phyloP scores from a whole-genome alignment of 2,888 invertebrate species.

The Nezara viridula region DNA sequence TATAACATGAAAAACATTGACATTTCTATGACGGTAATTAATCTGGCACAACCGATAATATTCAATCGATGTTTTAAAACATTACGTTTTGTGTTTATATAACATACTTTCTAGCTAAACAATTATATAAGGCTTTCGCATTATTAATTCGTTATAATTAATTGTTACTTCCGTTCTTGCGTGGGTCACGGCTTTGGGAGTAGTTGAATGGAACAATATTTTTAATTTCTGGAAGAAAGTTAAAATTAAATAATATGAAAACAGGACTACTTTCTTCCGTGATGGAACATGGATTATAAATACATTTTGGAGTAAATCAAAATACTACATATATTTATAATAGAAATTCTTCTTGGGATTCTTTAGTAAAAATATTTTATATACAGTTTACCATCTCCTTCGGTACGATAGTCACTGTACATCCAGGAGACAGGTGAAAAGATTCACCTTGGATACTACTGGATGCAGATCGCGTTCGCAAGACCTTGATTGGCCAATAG shows the following conservation, averaged over 20 bases:
- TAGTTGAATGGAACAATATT: background rate
- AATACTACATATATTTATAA: too few relatives aligned
- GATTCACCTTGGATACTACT: background rate
- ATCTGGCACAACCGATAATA: too few relatives aligned
- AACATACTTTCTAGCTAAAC: background rate
- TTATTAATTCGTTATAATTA: background rate
- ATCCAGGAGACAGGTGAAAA: background rate
- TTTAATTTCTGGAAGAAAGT: too few relatives aligned
- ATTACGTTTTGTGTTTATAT: background rate
- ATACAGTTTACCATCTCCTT: background rate
- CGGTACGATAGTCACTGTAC: background rate
- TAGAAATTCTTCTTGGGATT: too few relatives aligned
- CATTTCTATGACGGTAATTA: too few relatives aligned
- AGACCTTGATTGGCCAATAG: conserved; percentile 14
- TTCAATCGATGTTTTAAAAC: too few relatives aligned
- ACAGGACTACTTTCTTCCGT: too few relatives aligned
- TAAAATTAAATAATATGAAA: too few relatives aligned
- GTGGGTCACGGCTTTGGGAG: background rate
- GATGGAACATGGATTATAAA: too few relatives aligned
- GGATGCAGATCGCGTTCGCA: background rate
- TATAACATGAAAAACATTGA: too few relatives aligned
- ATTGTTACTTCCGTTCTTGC: background rate
- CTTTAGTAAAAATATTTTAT: too few relatives aligned
- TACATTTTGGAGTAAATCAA: too few relatives aligned
- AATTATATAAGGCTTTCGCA: background rate